Evolutionary conservation across 2,888 invertebrate genomes (phyloP), one percentile per base, ranked within the genome.

Genomic region (Lithophane semibrunnea): DNA sequence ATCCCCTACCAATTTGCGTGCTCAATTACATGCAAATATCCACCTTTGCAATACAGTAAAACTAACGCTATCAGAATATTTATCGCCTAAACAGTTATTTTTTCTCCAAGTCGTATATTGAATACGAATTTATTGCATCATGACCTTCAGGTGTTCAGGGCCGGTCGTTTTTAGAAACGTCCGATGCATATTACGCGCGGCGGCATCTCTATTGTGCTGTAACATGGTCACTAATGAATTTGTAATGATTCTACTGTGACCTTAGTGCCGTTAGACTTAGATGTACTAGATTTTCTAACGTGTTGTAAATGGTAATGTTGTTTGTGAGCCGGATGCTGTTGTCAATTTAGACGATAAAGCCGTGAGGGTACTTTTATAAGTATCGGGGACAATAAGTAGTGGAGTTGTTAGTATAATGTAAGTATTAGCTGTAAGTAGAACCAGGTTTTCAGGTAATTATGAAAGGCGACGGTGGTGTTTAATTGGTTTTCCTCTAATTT

Each of bases 51-150:
- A 85, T 74, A 83, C 86, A 78, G 83, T 73, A 73, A 82, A 77
- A 66, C 75, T 82, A 80, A 91, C 91, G 87, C 75, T 75, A 70
- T 79, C 82, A 73, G 91, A 86, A 90, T 90, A 84, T 84, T 83
- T 88, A 91, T 82, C 65, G 61, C 80, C 77, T 77, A 83, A 86
- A 90, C 89, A 79, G 90, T 90, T 86, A 84, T 87, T 90, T 90
- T 88, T 85, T 80, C 77, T 82, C 79, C 73, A 80, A 80, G 81
- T 81, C 73, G 72, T 74, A 66, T 83, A 84, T 80, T 81, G 86
- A 88, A 91, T 91, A 90, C 88, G 78, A 90, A 92, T 91, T n/a
- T 75, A 81, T 89, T 88, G 75, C 87, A 78, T 56, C 80, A 84
- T 79, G 86, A 86, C 88, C 88, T 84, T 88, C 83, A 67, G n/a